Evolutionary conservation across 2,113 vertebrate species (phyloP).

Genomic region (Chaenogobius annularis): DNA sequence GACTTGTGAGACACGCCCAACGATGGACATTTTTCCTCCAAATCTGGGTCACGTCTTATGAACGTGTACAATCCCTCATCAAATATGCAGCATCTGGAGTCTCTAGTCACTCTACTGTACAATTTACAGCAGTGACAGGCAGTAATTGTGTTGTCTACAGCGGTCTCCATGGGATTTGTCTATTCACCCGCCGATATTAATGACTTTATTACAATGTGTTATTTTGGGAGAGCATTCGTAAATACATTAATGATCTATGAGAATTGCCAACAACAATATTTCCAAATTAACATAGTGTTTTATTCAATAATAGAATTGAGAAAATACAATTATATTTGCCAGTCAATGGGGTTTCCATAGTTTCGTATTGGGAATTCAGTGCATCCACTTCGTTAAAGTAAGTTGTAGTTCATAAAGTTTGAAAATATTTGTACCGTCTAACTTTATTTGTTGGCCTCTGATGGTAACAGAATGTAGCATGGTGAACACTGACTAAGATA

Average conservation of each 20-base stretch:
- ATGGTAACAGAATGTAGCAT: too few relatives aligned
- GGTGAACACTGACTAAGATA: too few relatives aligned
- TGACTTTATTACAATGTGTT: not conserved
- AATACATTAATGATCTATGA: slow-evolving; percentile 2
- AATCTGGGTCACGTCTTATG: slow-evolving; percentile 60
- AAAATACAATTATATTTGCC: not conserved
- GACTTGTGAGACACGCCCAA: slow-evolving; percentile 4
- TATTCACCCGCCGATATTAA: not conserved
- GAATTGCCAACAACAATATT: not conserved
- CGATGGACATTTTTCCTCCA: not conserved
- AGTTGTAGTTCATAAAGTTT: too few relatives aligned
- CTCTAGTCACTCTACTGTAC: slow-evolving; percentile 7
- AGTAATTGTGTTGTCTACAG: slow-evolving; percentile 30
- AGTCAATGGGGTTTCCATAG: too few relatives aligned
- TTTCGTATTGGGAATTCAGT: too few relatives aligned
- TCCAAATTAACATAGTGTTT: not conserved
- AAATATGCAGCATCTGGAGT: slow-evolving; percentile 59
- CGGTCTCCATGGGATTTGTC: slow-evolving; percentile 1
- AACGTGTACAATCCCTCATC: slow-evolving; percentile 50
- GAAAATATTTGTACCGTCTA: too few relatives aligned
- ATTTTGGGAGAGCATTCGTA: not conserved
- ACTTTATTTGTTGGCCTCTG: too few relatives aligned
- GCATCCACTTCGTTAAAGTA: too few relatives aligned
- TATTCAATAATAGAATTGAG: not conserved
- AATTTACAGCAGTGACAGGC: slow-evolving; percentile 18